Evolutionary conservation across 2,888 invertebrate species (phyloP), one percentile per base, ranked within the genome.

Genomic region (Rutpela maculata): DNA sequence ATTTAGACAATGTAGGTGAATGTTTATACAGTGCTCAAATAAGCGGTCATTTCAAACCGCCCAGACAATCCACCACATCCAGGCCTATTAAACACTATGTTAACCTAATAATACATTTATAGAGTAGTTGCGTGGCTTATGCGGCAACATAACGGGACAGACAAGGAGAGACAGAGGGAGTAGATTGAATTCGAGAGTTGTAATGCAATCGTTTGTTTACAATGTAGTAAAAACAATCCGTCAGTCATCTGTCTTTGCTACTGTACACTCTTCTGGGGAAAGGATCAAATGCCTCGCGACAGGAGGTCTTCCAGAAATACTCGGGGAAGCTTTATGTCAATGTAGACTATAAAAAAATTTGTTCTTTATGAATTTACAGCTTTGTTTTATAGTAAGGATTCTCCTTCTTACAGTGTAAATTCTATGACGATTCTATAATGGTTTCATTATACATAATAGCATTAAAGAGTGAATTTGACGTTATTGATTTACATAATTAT

Each of bases 201-300:
- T 82, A 84, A 84, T 82, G 84, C 84, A 85, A 87, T 87, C 87
- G 88, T 88, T 88, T 89, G 89, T 89, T 89, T 89, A 89, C 85
- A 86, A 87, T 88, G 87, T 84, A 87, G 87, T 88, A 88, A 89
- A 89, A 90, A 89, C 89, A 89, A 89, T 87, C 89, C 88, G 88
- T 90, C 89, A 89, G 89, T 90, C 90, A 90, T 89, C 88, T 90
- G 89, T 88, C 88, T 88, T 87, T 87, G 86, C 87, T 87, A 88
- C 86, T 88, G 85, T 88, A 87, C 87, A 85, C 88, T 88, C 88
- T 87, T 75, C 60, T 57, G 50, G 85, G 82, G 63, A 38, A 74
- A 62, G 50, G 74, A 59, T 59, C 38, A 19, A 66, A 66, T 74
- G 66, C 59, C 22, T 43, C 59, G 26, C 69, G 57, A 65, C 69